These are phyloP conservation scores for Melinaea marsaeus DNA, from an alignment of 2,888 invertebrate species.

Conservation along the genomic window DNA sequence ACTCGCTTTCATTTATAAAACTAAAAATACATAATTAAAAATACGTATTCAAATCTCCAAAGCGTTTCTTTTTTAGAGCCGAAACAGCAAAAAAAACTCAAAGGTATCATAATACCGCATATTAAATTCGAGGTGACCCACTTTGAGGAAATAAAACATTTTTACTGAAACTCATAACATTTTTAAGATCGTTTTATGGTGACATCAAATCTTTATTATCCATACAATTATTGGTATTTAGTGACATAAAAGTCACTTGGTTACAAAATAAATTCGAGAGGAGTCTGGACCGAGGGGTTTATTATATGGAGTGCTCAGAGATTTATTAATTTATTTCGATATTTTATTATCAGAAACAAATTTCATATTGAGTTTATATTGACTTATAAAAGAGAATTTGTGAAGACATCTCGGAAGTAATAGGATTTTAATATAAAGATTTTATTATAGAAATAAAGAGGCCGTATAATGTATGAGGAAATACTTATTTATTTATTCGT, in stretches of 20 bases:
- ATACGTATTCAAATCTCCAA: neutral
- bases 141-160: slow-evolving; percentile 33
- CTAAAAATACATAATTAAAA: neutral
- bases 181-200: slow-evolving; percentile 33
- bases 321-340: neutral
- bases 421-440: too few species aligned
- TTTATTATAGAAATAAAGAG: too few species aligned
- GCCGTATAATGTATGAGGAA: too few species aligned
- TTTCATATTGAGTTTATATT: too few species aligned
- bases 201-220: slow-evolving; percentile 33
- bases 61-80: slow-evolving; percentile 10
- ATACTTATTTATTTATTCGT: too few species aligned
- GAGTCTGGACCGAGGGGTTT: neutral
- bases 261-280: slow-evolving; percentile 14
- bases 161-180: slow-evolving; percentile 33
- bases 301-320: neutral
- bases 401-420: too few species aligned
- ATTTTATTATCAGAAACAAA: too few species aligned
- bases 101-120: neutral
- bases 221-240: slow-evolving; percentile 28
- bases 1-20: too few species aligned
- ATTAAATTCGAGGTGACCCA: slow-evolving; percentile 28
- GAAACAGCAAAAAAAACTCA: slow-evolving; percentile 8
- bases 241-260: slow-evolving; percentile 31
- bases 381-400: too few species aligned